Percentiles rank a stretch among this genome's conserved stretches.
These are phyloP conservation scores for Cathartes aura DNA, from an alignment of 2,113 vertebrate genomes.

Conservation along the genomic window DNA sequence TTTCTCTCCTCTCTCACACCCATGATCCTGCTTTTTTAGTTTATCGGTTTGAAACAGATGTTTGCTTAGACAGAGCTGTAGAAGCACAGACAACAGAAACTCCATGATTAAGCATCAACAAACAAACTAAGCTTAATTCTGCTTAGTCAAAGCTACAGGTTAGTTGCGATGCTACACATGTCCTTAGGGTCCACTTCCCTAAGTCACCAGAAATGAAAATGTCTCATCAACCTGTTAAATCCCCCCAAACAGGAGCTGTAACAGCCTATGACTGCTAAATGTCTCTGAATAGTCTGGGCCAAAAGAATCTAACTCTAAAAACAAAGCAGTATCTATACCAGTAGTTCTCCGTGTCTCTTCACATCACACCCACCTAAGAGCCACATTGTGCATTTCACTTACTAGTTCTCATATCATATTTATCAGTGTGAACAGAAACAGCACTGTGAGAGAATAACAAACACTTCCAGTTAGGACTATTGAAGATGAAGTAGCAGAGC, in stretches of 20 bases:
- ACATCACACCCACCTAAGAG: background rate
- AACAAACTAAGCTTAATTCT: background rate
- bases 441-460: background rate
- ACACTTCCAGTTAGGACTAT: background rate
- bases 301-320: background rate
- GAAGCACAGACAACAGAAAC: background rate
- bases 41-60: background rate
- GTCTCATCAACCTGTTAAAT: background rate
- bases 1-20: background rate
- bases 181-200: background rate
- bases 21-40: background rate
- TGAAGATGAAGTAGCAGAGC: background rate
- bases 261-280: background rate
- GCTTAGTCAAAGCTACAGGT: background rate
- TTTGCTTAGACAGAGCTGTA: background rate
- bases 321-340: background rate
- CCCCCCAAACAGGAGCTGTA: background rate
- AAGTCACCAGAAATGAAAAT: background rate
- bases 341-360: background rate
- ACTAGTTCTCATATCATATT: background rate
- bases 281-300: background rate
- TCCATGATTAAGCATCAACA: background rate
- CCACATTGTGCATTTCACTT: background rate
- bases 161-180: background rate
- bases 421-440: background rate